Base-by-base conservation (phyloP, 2,888 invertebrate genomes). In the Drosophila paranaensis region DNA sequence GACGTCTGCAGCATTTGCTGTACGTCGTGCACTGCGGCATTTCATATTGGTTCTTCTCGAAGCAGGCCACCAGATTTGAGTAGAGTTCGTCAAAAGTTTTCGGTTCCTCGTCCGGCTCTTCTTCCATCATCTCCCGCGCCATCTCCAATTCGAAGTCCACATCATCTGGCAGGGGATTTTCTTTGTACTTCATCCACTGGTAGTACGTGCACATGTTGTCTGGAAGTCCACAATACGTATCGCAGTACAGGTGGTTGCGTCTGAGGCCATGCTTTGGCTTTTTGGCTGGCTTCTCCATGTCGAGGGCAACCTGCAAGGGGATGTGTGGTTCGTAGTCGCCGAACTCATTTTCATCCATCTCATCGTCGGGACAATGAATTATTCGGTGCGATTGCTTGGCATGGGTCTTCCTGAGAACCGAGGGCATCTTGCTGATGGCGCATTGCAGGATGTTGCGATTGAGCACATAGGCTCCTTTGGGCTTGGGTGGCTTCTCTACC, bases 51-150 rank as follows among this genome's bases (percentile, higher is more conserved):
- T 40, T 33, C 14, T 67, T 60, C 14, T 71, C 53, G 11, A 84
- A 84, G 33, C 84, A 87, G 3, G 45, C 39, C 1, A 70, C 27
- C n/a, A 84, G 62, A 6, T 74, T 20, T 3, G 35, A 2, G 51
- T 81, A 84, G 0, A 89, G 65, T 13, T 89, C 82, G 1, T 84
- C 89, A 35, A 87, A 87, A n/a, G 77, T 72, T 6, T 42, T 35
- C 3, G 84, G 84, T 54, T 89, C 81, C 0, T 63, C 53, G 0
- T 56, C 16, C 0, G 14, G 4, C 14, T 20, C 37, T 1, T 20
- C 16, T 1, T 20, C 14, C 25, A 51, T 50, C 2, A 6, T 0
- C 2, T 50, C 48, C 16, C n/a, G n/a, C 48, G 16, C 37, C 33
- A 61, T 45, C 33, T 64, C 71, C 2, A 40, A 20, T 0, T 54